Base-by-base conservation (phyloP, 2,113 vertebrate genomes). In the Plotosus lineatus region DNA sequence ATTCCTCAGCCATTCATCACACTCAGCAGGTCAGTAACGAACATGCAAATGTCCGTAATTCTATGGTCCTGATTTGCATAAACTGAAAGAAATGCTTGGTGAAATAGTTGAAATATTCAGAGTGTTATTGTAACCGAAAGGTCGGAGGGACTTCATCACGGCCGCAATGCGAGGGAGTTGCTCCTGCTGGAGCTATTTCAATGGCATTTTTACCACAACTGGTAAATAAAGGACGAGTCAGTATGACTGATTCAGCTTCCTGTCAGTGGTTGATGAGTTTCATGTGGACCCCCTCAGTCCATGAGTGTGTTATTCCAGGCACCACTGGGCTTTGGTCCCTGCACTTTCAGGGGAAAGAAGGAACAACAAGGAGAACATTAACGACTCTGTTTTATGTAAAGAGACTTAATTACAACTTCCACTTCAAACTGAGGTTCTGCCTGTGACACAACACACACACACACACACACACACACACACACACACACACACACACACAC, bases 401-500 rank as follows among this genome's bases (percentile, higher is more conserved):
- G 26, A 65, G 15, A 19, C 60, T 48, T 53, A 53, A 75, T 66
- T 42, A 55, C 46, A 0, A 40, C 46, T 55, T 51, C 61, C 9
- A 14, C 23, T 63, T 80, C 33, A 74, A 73, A 75, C 69, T 23
- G 71, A 31, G 71, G 31, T 4, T 11, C 79, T 31, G 71, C 65
- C 58, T 19, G 71, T 42, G 44, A 50, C 55, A 72, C 42, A n/a
- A 65, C 17, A 17, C 58, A 50, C 36, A 42, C 1, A 46, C 58
- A 23, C 61, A 40, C 56, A 61, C 28, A 44, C 8, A 28, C 53
- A 19, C 44, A 15, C 40, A 38, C 53, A 51, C 31, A 28, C 46
- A 12, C 28, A 53, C 76, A 65, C 44, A 23, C 76, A 65, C 58
- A 17, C 46, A 38, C 46, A 28, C 77, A 56, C 50, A 33, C 51